Base-by-base conservation (phyloP, 2,113 vertebrate species). In the Tyrannus savana region DNA sequence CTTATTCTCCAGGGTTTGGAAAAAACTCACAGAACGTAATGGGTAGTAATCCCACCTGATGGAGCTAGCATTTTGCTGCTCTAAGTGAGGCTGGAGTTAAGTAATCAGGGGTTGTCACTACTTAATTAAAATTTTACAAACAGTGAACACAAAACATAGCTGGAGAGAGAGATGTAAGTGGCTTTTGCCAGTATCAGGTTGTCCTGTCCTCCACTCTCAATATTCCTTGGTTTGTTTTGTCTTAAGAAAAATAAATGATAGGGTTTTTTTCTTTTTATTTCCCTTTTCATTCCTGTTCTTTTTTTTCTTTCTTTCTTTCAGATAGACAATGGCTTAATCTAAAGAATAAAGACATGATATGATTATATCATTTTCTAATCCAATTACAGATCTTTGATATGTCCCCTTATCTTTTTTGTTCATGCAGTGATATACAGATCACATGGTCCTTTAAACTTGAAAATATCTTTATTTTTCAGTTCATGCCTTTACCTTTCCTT, bases 321-420 rank as follows among this genome's bases (percentile, higher is more conserved):
- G 60, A 89, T 77, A 97, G 84, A 97, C 92, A 97, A 96, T 97
- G 55, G 37, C 52, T 96, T 94, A 89, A 94, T 96, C 74, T 96
- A 94, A 95, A 92, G 96, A 97, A 96, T 97, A 96, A 97, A 97
- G 95, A 68, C 53, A 73, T 87, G 52, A 95, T 73, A 86, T 89
- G 92, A 97, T 97, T 88, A 85, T 96, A 97, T 96, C 72, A 94
- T 83, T 91, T 93, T 88, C 60, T 97, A 97, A 97, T 97, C 95
- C 97, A 98, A 97, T 98, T 97, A 95, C 64, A 95, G 85, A 90
- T 95, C 93, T 96, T 97, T 98, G 96, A 97, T 97, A 95, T 81
- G 52, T 84, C 55, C 49, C 15, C 50, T 98, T 97, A 97, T 97
- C 94, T 97, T 91, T 96, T 80, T 97, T 96, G 44, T 93, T 92